phyloP scores from a whole-genome alignment of 2,113 vertebrate species.

The Indri indri region DNA sequence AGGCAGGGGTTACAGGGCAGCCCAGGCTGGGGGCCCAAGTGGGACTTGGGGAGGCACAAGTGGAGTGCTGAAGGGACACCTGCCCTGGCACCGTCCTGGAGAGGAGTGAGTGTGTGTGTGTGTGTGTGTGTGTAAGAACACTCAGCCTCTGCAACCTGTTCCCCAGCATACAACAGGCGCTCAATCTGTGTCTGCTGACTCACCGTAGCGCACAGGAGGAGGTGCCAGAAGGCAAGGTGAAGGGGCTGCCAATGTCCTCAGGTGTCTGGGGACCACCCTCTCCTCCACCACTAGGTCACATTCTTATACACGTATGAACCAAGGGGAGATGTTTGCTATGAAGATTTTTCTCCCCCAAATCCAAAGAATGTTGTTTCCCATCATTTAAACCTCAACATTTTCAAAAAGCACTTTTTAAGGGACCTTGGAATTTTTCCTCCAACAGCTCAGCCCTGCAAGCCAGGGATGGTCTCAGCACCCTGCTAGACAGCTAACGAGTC shows the following conservation, averaged over 20 bases:
- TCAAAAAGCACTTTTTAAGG: neutral
- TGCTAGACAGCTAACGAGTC: neutral
- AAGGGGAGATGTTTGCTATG: neutral
- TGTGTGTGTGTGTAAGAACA: neutral
- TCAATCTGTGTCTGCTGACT: neutral
- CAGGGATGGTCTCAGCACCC: neutral
- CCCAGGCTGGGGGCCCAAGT: rapidly evolving
- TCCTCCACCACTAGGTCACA: neutral
- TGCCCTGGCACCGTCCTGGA: neutral
- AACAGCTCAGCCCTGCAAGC: neutral
- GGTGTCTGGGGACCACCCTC: rapidly evolving
- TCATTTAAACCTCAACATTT: neutral
- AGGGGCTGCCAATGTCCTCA: rapidly evolving
- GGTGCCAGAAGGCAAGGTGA: rapidly evolving
- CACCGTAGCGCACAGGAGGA: rapidly evolving
- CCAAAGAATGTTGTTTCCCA: neutral
- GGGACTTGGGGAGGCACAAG: neutral
- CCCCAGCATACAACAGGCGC: neutral
- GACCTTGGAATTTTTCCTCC: neutral
- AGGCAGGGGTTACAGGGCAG: neutral
- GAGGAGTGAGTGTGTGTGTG: no score
- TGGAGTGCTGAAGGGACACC: neutral
- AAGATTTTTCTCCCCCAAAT: neutral
- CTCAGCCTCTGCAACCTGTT: neutral
- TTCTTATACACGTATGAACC: neutral